These are phyloP conservation scores for Phrixothrix hirtus DNA, from an alignment of 2,888 invertebrate species.

Conservation along the genomic window DNA sequence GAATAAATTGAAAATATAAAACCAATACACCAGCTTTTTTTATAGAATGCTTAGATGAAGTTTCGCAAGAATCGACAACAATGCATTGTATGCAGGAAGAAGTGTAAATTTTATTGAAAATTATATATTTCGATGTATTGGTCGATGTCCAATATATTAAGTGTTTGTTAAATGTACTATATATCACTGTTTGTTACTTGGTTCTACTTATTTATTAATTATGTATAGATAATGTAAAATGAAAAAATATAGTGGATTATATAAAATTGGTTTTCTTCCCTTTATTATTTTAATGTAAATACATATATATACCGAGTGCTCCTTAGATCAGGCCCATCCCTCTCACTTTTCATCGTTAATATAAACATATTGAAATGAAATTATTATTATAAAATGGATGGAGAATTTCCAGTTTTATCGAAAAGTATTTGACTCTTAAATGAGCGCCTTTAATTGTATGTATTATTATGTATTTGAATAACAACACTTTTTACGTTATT, in stretches of 20 bases:
- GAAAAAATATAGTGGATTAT: constrained; percentile 21
- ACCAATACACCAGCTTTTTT: constrained; percentile 51
- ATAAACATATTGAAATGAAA: no score
- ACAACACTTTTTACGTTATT: no score
- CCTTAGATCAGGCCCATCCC: no score
- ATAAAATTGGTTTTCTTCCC: no score
- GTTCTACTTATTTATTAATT: constrained; percentile 49
- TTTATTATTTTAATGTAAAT: no score
- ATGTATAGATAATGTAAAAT: constrained; percentile 38
- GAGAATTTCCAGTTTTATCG: no score
- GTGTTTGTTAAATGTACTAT: constrained; percentile 52
- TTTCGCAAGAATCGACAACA: constrained; percentile 80
- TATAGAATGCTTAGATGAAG: constrained; percentile 81
- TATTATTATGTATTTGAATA: no score
- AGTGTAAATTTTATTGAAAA: constrained; percentile 59
- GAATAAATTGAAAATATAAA: background rate
- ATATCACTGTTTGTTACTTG: constrained; percentile 46
- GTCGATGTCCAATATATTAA: constrained; percentile 41
- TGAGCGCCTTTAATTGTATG: no score
- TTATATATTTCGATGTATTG: constrained; percentile 33
- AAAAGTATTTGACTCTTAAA: no score
- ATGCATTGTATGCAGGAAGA: constrained; percentile 85
- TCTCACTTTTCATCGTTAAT: no score
- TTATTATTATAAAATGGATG: no score
- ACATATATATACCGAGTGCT: no score